Conservation (phyloP, 2,797 vertebrate species). For the Setipinna tenuifilis region DNA sequence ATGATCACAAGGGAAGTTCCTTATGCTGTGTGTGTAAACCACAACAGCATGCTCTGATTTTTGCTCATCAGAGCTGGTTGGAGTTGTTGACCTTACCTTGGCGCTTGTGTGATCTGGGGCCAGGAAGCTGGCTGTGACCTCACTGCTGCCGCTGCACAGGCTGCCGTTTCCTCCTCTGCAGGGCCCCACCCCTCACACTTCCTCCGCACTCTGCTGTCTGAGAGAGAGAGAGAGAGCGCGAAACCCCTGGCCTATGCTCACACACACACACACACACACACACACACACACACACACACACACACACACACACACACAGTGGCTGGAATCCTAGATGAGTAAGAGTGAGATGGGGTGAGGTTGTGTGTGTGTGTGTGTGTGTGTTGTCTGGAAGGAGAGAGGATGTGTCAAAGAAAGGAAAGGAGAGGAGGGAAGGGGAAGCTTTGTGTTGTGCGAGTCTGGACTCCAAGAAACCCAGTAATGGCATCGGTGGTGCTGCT, state of each 20-base stretch:
- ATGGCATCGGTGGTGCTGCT: too few species aligned
- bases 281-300: too few species aligned
- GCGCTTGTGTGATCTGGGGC: not conserved
- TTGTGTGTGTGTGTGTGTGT: not conserved
- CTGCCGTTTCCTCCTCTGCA: not conserved
- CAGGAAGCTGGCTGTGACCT: not conserved
- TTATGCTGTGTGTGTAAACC: not conserved
- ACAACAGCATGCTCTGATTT: not conserved
- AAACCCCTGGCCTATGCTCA: not conserved
- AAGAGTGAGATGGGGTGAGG: not conserved
- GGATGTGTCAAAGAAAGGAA: too few species aligned
- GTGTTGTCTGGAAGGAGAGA: not conserved
- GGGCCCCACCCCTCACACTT: conserved; percentile 6
- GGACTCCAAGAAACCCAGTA: too few species aligned
- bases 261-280: too few species aligned
- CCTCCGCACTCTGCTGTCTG: not conserved
- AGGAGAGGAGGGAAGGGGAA: too few species aligned
- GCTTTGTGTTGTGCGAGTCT: too few species aligned
- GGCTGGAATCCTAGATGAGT: not conserved
- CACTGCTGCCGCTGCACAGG: not conserved
- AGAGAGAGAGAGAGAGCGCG: too few species aligned
- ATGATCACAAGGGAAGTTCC: not conserved
- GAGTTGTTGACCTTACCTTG: not conserved
- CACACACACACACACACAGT: not conserved
- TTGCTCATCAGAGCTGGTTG: not conserved